These are phyloP conservation scores for Agrenia bidenticulata DNA, from an alignment of 2,888 invertebrate genomes.

Conservation along the genomic window DNA sequence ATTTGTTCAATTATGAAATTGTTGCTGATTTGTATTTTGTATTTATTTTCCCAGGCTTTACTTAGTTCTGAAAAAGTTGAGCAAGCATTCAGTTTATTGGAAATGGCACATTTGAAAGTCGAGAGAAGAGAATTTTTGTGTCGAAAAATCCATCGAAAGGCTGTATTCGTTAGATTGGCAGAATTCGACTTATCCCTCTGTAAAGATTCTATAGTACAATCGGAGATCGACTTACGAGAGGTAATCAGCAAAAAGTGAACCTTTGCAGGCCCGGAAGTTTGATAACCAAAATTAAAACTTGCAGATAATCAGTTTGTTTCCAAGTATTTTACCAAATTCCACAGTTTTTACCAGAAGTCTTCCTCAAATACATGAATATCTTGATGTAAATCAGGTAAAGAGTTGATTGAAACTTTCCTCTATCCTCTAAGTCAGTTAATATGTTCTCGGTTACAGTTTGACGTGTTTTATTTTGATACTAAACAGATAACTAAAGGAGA, in stretches of 20 bases:
- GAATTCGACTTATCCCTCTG: constrained; percentile 58
- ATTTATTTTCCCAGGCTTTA: constrained; percentile 48
- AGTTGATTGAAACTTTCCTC: background rate
- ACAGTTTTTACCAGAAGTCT: constrained; percentile 57
- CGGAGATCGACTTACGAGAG: constrained; percentile 13
- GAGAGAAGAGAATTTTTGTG: constrained; percentile 38
- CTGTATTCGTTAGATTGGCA: constrained; percentile 60
- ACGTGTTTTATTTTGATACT: no score
- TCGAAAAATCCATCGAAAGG: constrained; percentile 57
- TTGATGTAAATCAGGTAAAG: constrained; percentile 56
- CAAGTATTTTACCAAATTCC: constrained; percentile 56
- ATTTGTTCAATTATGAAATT: constrained; percentile 13
- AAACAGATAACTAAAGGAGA: constrained; percentile 55
- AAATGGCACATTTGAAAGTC: constrained; percentile 54
- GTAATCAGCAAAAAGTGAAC: background rate
- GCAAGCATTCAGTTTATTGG: constrained; percentile 60
- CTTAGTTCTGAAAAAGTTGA: constrained; percentile 56
- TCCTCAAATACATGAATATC: constrained; percentile 59
- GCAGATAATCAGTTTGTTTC: constrained; percentile 59
- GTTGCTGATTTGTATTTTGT: no score
- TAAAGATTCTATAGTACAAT: constrained; percentile 6
- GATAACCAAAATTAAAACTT: background rate
- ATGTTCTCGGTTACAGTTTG: no score
- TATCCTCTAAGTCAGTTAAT: no score
- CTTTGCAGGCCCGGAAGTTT: no score